Base-by-base conservation (phyloP, 2,113 vertebrate genomes). In the Ranitomeya variabilis region DNA sequence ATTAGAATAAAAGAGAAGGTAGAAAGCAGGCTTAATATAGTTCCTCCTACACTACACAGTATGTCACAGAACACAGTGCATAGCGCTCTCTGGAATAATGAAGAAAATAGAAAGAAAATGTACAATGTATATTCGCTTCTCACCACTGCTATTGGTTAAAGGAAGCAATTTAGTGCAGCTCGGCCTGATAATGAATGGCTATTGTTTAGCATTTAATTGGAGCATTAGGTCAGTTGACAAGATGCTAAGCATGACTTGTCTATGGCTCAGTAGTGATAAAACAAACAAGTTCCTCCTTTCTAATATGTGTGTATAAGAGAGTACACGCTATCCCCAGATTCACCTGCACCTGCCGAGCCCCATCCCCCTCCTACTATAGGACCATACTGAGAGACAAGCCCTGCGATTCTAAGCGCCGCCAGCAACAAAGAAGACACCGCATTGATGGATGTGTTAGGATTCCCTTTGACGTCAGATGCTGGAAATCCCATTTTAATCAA, bases 401-500 rank as follows among this genome's bases (percentile, higher is more conserved):
- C 52, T 80, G 66, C 60, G 76, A 85, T 86, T 89, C 89, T 89
- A 80, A 83, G 45, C 89, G 82, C 85, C 15, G 52, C 62, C 83
- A 78, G 67, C 69, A 87, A 52, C n/a, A 76, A 8, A 52, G 81
- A 59, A 80, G 81, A 80, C 85, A 55, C 87, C 19, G 85, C 77
- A 76, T 59, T 88, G 86, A 86, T 31, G 26, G 83, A 89, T 89
- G 52, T 86, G 77, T 78, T 88, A 84, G 85, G 89, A 85, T 93
- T 93, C 87, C 86, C 92, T 93, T 90, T 93, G 92, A 92, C 86
- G 84, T 92, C 90, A 92, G 57, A 81, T 90, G 73, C 90, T 92
- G 92, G 91, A 93, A 92, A 93, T 91, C 92, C 91, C 91, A 93
- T 90, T 91, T 91, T 91, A 91, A 92, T 90, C 90, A 90, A 88